Conservation (phyloP, 2,888 invertebrate species). For the Apotomis turbidana region DNA sequence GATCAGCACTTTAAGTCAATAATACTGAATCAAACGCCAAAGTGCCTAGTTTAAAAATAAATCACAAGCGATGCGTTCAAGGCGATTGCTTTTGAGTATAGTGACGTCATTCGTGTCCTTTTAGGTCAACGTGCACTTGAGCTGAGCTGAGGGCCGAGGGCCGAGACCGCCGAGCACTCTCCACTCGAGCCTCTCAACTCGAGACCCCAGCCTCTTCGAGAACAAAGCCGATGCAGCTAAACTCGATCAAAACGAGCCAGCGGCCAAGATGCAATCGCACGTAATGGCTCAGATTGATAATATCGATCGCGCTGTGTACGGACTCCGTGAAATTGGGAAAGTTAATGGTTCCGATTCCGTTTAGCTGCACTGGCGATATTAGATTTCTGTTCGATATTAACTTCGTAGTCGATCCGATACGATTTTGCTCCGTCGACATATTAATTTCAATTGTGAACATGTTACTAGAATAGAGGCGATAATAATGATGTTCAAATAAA, state of each 20-base stretch:
- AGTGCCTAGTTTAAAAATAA: constrained; percentile 24
- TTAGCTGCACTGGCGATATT: constrained; percentile 30
- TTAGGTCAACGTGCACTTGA: constrained; percentile 63
- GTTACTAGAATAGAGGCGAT: background rate
- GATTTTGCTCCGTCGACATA: background rate
- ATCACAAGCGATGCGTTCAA: constrained; percentile 18
- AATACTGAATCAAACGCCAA: background rate
- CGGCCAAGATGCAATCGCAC: constrained; percentile 40
- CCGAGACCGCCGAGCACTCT: constrained; percentile 42
- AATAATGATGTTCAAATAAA: background rate
- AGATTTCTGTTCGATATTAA: constrained; percentile 24
- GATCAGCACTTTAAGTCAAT: background rate
- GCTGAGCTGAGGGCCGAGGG: constrained; percentile 52
- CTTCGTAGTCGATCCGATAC: background rate
- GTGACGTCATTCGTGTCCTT: constrained; percentile 60
- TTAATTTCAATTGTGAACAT: background rate
- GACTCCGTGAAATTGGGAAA: constrained; percentile 26
- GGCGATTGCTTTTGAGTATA: constrained; percentile 30
- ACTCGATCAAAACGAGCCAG: constrained; percentile 32
- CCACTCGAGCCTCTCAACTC: constrained; percentile 37
- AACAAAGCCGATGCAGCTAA: constrained; percentile 56
- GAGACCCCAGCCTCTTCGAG: constrained; percentile 44
- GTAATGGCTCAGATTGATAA: constrained; percentile 39
- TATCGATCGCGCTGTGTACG: constrained; percentile 20
- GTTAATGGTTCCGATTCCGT: constrained; percentile 34